These are phyloP conservation scores for Lasioglossum baleicum DNA, from an alignment of 1,140 invertebrate species.

Conservation along the genomic window DNA sequence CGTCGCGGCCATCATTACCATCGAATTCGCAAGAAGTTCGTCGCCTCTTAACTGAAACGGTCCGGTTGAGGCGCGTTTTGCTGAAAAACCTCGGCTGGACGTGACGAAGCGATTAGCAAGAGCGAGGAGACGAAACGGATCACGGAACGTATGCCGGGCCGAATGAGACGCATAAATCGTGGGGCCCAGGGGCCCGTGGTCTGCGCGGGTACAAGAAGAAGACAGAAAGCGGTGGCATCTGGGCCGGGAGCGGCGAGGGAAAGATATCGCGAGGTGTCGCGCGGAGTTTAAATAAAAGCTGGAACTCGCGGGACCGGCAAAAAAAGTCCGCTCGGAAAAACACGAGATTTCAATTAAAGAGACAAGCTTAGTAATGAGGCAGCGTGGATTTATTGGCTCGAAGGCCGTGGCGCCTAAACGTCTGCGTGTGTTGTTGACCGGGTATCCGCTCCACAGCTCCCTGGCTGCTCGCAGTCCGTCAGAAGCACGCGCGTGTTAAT, in stretches of 20 bases:
- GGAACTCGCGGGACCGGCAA: slow-evolving; percentile 42
- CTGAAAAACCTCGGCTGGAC: slow-evolving; percentile 4
- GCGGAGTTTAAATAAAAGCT: slow-evolving; percentile 56
- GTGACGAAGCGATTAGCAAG: slow-evolving; percentile 33
- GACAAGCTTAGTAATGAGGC: slow-evolving; percentile 78
- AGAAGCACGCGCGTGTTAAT: slow-evolving; percentile 56
- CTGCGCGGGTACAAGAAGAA: slow-evolving; percentile 1
- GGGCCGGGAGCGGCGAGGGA: slow-evolving; percentile 13
- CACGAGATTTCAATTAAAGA: slow-evolving; percentile 80
- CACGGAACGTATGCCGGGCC: background rate
- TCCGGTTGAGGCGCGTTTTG: background rate
- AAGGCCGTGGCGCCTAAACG: slow-evolving; percentile 64
- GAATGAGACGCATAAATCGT: slow-evolving; percentile 39
- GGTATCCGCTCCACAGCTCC: background rate
- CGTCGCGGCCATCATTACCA: background rate
- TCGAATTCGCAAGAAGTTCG: background rate
- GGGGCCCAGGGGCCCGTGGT: background rate
- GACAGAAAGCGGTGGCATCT: slow-evolving; percentile 17
- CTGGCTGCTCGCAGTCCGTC: slow-evolving; percentile 44
- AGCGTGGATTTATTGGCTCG: slow-evolving; percentile 73
- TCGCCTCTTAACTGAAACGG: background rate
- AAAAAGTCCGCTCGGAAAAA: slow-evolving; percentile 73
- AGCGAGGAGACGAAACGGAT: slow-evolving; percentile 25
- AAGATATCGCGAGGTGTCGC: slow-evolving; percentile 56
- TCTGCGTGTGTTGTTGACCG: slow-evolving; percentile 57